Evolutionary conservation across 2,797 vertebrate genomes (phyloP), one percentile per base, ranked within the genome.

Genomic region (Cygnus olor): DNA sequence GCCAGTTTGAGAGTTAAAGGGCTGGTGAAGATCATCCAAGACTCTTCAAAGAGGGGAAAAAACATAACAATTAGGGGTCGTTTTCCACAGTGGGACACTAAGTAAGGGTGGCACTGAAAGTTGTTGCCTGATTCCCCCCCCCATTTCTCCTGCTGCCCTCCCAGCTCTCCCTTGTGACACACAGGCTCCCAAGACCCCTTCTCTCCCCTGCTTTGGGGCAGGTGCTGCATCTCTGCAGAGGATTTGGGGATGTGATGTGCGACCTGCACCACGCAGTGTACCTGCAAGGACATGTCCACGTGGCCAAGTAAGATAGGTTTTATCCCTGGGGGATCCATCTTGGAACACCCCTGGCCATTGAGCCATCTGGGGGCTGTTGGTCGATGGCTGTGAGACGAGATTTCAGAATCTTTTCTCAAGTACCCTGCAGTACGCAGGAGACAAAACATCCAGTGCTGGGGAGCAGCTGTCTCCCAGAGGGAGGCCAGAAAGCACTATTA

Each of bases 131-230:
- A 22, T 53, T 61, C 42, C 6, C 8, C 63, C 63, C 30, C 8
- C 14, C 9, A 5, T 27, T 85, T 85, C 51, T 58, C 47, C 47
- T 7, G 3, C 27, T 15, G 8, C 45, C 4, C 32, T 85, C 8
- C 19, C 16, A 9, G 28, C 17, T 13, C 51, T 56, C 12, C 47
- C 15, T 27, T 49, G 17, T 21, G 19, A 69, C 15, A 24, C 17
- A 14, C 54, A 69, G 3, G 5, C 10, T 57, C 20, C 27, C 24
- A 27, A 34, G 22, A 76, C 13, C 11, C 30, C 20, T 21, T 20
- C 10, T 38, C 40, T 65, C 6, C 8, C 2, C 2, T 0, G 27
- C 12, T 17, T 15, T 17, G 2, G 63, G 25, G 56, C 10, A 88
- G 32, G 65, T 42, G 15, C 40, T 77, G 7, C 36, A 10, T 61